Evolutionary conservation across 64 coral and sea anemone species (phyloP), one percentile per base, ranked within the genome.

Genomic region (Montipora sp.): DNA sequence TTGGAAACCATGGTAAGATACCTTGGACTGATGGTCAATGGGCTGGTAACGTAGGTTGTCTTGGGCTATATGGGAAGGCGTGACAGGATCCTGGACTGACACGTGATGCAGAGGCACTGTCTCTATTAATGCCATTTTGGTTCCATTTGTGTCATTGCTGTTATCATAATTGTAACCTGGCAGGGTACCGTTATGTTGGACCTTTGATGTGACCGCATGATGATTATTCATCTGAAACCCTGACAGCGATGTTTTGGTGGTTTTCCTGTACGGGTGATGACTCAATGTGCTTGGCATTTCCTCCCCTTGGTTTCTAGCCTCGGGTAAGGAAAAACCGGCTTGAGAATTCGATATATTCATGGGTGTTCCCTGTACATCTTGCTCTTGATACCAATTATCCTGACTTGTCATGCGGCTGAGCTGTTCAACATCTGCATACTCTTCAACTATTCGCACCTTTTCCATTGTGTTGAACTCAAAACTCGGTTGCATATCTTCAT

Each of bases 51-150:
- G 27, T 47, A 16, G 15, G n/a, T 23, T 48, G 59, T 71, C 44
- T 50, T 3, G 3, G 3, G 14, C 46, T 3, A 20, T 47, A 20
- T 84, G 82, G 1, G 82, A 8, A 69, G 43, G 3, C 8, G 60
- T 6, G 16, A 21, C 2, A 48, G 18, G 61, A 18, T 66, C 19
- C 3, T 44, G 55, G 4, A 20, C 55, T 44, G 23, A 9, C 18
- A 84, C 8, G 63, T 84, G 82, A 19, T 84, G 48, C 67, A 84
- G 82, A 71, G 82, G 82, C 16, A 47, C 27, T 18, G 44, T 84
- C 7, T 3, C 4, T 15, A 48, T 19, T 78, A 13, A 50, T 6
- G 15, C 16, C 75, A 70, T 27, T 49, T 61, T 68, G 80, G 45
- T 68, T 14, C 11, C 60, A 63, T 12, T 15, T 14, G 11, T 63